Evolutionary conservation across 2,888 invertebrate genomes (phyloP).

Genomic region (Scaptomyza cyrtandrae): DNA sequence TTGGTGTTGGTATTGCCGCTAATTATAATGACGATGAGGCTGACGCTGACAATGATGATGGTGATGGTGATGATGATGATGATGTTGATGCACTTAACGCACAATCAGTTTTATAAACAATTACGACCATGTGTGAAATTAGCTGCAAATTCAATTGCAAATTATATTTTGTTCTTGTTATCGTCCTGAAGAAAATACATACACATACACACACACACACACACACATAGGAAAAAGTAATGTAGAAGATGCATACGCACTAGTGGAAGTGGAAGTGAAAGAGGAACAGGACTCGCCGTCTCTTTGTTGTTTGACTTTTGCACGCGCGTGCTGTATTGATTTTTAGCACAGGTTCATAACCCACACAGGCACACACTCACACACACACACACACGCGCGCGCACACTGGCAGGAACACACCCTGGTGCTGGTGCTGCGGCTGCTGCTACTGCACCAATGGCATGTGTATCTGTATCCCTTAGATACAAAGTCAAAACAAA

Average conservation of each 20-base stretch:
- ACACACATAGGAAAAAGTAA: not conserved
- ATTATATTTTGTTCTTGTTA: conserved; percentile 2
- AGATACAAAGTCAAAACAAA: conserved; percentile 36
- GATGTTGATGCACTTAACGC: conserved; percentile 22
- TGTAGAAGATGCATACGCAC: conserved; percentile 12
- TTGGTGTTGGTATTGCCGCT: conserved; percentile 9
- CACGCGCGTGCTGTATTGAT: conserved; percentile 54
- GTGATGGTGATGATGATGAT: not conserved
- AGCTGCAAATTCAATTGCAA: conserved; percentile 31
- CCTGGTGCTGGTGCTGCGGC: conserved; percentile 24
- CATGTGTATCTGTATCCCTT: conserved; percentile 55
- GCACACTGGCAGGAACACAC: conserved; percentile 42
- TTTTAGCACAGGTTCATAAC: conserved; percentile 55
- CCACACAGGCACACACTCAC: conserved; percentile 15
- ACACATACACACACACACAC: conserved; percentile 10
- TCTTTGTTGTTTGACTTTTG: conserved; percentile 50
- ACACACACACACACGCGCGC: not conserved
- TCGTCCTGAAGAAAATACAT: conserved; percentile 20
- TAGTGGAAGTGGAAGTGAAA: conserved; percentile 7
- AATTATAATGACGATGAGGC: not conserved
- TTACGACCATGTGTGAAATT: conserved; percentile 46
- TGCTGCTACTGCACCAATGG: conserved; percentile 32
- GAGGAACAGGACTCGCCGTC: conserved; percentile 28
- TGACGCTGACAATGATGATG: not conserved
- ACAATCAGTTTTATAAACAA: conserved; percentile 33